A percentile compares a stretch with the other conserved stretches of the same genome.
These are phyloP conservation scores for Pseudorhiza aurosa DNA, from an alignment of 30 jellyfish, hydroid and myxozoan species.

Conservation along the genomic window DNA sequence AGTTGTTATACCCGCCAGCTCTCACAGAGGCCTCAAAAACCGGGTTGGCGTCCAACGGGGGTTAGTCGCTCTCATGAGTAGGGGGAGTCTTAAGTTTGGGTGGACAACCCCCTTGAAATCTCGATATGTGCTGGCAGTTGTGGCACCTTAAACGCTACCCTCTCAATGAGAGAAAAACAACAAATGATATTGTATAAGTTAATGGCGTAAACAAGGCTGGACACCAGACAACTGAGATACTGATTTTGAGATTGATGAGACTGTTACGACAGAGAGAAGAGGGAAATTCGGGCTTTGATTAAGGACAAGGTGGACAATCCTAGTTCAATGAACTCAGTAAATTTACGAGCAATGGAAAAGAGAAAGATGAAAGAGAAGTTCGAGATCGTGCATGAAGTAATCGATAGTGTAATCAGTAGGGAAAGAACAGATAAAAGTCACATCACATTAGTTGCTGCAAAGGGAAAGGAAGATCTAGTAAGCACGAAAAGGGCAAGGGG, in stretches of 20 bases:
- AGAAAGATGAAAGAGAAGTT: conserved; percentile 40
- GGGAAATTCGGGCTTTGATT: conserved; percentile 19
- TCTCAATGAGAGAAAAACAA: not conserved
- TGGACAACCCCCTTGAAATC: not conserved
- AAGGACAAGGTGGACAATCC: conserved; percentile 33
- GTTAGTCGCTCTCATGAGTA: not conserved
- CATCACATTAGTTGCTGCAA: conserved; percentile 6
- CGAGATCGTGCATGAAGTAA: conserved; percentile 19
- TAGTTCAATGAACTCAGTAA: conserved; percentile 25
- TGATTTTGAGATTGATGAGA: conserved; percentile 43
- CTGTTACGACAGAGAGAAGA: not conserved
- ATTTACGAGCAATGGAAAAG: conserved; percentile 46
- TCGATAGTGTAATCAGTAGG: conserved; percentile 3
- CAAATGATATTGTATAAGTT: not conserved
- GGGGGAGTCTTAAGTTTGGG: not conserved
- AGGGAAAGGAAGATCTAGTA: not conserved
- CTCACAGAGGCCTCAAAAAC: no score
- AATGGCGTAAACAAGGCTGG: no score
- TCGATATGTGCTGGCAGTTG: not conserved
- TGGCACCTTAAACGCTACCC: not conserved
- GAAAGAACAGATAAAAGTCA: not conserved
- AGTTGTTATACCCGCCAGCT: no score
- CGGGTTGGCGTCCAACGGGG: conserved; percentile 1
- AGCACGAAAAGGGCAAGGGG: not conserved
- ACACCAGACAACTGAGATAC: conserved; percentile 5